These are phyloP conservation scores for Upupa epops DNA, from an alignment of 2,113 vertebrate genomes.

Conservation along the genomic window DNA sequence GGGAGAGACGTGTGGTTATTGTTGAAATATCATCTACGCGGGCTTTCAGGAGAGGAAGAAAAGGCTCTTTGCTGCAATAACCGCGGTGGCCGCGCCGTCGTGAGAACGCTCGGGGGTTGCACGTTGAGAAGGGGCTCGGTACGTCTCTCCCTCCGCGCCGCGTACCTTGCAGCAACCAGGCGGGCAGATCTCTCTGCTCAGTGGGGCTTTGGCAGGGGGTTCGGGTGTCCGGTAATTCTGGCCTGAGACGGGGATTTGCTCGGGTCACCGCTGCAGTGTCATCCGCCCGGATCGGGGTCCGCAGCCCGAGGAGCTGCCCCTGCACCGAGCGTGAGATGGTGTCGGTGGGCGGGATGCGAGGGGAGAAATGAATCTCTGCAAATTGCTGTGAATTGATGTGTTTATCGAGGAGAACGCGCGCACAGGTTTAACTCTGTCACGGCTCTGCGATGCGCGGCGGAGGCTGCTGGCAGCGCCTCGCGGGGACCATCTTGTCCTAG, in stretches of 20 bases:
- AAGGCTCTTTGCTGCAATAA: slow-evolving; percentile 24
- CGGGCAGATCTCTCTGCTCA: neutral
- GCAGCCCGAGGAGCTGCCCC: neutral
- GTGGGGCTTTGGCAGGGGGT: neutral
- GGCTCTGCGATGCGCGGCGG: neutral
- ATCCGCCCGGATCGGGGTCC: neutral
- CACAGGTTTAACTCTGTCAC: neutral
- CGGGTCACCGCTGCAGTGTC: neutral
- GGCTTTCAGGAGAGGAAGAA: slow-evolving; percentile 53
- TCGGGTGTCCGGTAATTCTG: neutral
- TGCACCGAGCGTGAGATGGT: fast-evolving
- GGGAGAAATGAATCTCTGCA: neutral
- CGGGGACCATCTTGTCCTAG: neutral
- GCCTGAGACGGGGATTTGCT: neutral
- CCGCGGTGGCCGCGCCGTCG: neutral
- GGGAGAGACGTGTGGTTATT: slow-evolving; percentile 54
- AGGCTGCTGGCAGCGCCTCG: neutral
- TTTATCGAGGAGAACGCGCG: neutral
- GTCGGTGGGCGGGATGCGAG: neutral
- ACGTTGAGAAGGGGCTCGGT: neutral
- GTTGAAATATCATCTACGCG: slow-evolving; percentile 48
- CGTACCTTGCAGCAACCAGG: neutral
- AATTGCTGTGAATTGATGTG: neutral
- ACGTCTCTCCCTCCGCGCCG: neutral
- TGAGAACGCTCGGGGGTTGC: neutral